A percentile compares a stretch with the other conserved stretches of the same genome.
phyloP scores from a whole-genome alignment of 2,888 invertebrate genomes.

The Hypomecis atomaria region DNA sequence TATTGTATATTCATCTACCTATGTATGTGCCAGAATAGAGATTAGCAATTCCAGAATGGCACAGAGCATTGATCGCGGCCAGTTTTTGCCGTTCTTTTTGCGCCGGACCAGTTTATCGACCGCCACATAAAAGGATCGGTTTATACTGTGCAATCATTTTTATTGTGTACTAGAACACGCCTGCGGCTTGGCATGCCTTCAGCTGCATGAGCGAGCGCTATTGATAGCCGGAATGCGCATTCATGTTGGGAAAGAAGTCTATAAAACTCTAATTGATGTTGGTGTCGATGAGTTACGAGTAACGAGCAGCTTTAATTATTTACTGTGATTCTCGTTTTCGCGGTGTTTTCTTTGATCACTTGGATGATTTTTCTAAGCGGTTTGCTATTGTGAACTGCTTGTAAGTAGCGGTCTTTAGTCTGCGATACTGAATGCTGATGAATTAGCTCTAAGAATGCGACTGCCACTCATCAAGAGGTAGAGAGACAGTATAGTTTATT shows the following conservation, averaged over 20 bases:
- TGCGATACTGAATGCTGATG: neutral
- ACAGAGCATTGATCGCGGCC: constrained; percentile 53
- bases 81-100: constrained; percentile 52
- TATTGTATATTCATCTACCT: constrained; percentile 1
- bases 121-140: constrained; percentile 50
- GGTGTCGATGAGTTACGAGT: constrained; percentile 15
- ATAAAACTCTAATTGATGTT: constrained; percentile 31
- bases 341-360: constrained; percentile 10
- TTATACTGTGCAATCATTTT: constrained; percentile 55
- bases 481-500: too few species aligned
- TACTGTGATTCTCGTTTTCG: constrained; percentile 4
- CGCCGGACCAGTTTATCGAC: constrained; percentile 56
- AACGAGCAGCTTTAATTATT: constrained; percentile 10
- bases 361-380: neutral
- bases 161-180: constrained; percentile 48
- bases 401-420: neutral
- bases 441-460: neutral
- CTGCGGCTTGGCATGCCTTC: constrained; percentile 36
- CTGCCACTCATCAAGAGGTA: too few species aligned
- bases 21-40: constrained; percentile 23
- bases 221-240: constrained; percentile 28
- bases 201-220: constrained; percentile 23
- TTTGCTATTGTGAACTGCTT: neutral
- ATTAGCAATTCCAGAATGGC: constrained; percentile 33
- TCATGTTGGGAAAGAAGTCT: constrained; percentile 26